Evolutionary conservation across 2,113 vertebrate species (phyloP), one percentile per base, ranked within the genome.

Genomic region (Hylia prasina): DNA sequence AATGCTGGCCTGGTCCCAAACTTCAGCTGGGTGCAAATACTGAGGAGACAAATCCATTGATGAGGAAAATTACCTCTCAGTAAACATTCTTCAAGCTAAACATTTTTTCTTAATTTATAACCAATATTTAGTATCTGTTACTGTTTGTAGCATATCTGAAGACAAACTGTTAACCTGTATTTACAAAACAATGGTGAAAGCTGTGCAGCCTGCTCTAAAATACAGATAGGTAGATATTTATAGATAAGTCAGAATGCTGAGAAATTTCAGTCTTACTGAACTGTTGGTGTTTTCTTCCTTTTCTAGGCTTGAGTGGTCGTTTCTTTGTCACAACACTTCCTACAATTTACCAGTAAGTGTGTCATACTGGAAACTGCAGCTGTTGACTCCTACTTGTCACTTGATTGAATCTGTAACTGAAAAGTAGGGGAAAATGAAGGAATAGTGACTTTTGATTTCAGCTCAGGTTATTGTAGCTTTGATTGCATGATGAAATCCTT

Each of bases 261-360:
- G 66, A 44, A 72, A 50, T 63, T 72, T 65, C 70, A 19, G 3
- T 51, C 68, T 89, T 81, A 44, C 21, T 42, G 33, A 85, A 57
- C 14, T 7, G 11, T 85, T 90, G 82, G 11, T 91, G 56, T 88
- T 91, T 90, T 72, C 68, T 65, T 91, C 84, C 76, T n/a, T 92
- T 90, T 92, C 82, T 92, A 99, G 98, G 98, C 91, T 95, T 99
- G 97, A 99, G 98, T 78, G 98, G 98, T 89, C 98, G 98, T 81
- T 99, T 99, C 96, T 98, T 99, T 95, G 98, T 99, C 72, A 99
- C 98, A 85, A 98, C 98, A 54, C 98, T 98, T 92, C 98, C 98
- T 93, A 98, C 98, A 61, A 98, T 98, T 96, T 98, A 98, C 93
- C 98, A 98, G 98, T 98, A 98, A 98, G 97, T 97, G 87, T 65